Evolutionary conservation across 2,888 invertebrate species (phyloP), one percentile per base, ranked within the genome.

Genomic region (Antheraea assamensis): DNA sequence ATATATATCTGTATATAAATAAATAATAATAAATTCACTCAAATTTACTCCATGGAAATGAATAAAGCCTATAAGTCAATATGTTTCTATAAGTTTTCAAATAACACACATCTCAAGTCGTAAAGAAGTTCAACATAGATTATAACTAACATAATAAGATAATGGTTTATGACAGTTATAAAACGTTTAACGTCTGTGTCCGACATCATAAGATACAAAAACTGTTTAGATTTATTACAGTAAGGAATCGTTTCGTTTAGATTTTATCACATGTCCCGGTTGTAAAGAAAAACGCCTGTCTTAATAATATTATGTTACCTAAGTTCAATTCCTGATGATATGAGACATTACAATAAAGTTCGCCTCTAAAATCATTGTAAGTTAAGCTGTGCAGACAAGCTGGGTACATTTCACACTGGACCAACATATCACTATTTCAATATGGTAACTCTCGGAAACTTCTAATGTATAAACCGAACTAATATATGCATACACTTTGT

Each of bases 101-200:
- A 71, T 52, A 72, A 70, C 58, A 73, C 55, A 21, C 2, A 42
- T 42, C 27, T 68, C 19, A 21, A 68, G 58, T 71, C 72, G 27
- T 71, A 72, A 72, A 75, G 72, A 74, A 75, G 71, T 71, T 72
- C 66, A 55, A 68, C 72, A 47, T 73, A 75, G 75, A 76, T 76
- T 75, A 74, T 80, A 79, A 78, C 75, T 58, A 73, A 73, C 76
- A 74, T 77, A 75, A 76, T 75, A 77, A 76, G 77, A 73, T 76
- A 79, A 79, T 76, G 76, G 70, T 83, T 84, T 82, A 84, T 78
- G 76, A 74, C 77, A 75, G 80, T 72, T 78, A 76, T 84, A 82
- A 42, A 83, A 83, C 78, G 78, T 81, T 83, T 81, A 79, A 82
- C 76, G 81, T 75, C 73, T 74, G 68, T 71, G 75, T 75, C 75